Percentiles rank a stretch among this genome's conserved stretches.
Conservation (phyloP, 1,140 invertebrate genomes). For the Hyles euphorbiae region DNA sequence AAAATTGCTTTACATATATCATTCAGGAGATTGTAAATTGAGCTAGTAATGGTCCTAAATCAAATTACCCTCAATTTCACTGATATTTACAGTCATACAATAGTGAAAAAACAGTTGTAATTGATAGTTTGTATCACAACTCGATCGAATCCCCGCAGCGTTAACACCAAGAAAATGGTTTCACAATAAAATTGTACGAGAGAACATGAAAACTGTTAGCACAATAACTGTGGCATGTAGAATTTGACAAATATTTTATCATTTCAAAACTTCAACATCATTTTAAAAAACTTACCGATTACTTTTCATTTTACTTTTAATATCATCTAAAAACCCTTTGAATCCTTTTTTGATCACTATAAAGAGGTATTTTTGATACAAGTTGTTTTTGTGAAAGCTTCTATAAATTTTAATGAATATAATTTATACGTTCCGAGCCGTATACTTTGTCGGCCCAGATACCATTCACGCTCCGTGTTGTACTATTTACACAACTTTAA, state of each 20-base stretch:
- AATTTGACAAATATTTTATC: conserved; percentile 67
- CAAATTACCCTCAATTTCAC: too few species aligned
- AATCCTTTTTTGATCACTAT: conserved; percentile 66
- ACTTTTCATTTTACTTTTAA: conserved; percentile 36
- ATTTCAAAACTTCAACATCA: conserved; percentile 70
- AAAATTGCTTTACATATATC: too few species aligned
- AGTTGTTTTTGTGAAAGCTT: conserved; percentile 43
- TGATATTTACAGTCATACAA: too few species aligned
- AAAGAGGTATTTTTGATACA: conserved; percentile 71
- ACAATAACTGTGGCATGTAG: conserved; percentile 54
- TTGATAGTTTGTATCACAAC: too few species aligned
- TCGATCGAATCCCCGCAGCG: too few species aligned
- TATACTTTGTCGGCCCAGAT: conserved; percentile 6
- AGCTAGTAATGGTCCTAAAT: too few species aligned
- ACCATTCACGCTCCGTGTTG: conserved; percentile 17
- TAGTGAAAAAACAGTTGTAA: too few species aligned
- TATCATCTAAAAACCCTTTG: conserved; percentile 69
- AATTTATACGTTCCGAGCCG: conserved; percentile 43
- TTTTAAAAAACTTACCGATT: conserved; percentile 66
- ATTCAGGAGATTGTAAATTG: too few species aligned
- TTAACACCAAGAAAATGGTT: conserved; percentile 18
- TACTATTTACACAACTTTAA: conserved; percentile 48
- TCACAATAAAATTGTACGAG: conserved; percentile 25
- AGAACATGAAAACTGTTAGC: conserved; percentile 17
- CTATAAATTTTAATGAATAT: conserved; percentile 40